Conservation (phyloP, 2,888 invertebrate genomes). For the Drosophila prolongata region DNA sequence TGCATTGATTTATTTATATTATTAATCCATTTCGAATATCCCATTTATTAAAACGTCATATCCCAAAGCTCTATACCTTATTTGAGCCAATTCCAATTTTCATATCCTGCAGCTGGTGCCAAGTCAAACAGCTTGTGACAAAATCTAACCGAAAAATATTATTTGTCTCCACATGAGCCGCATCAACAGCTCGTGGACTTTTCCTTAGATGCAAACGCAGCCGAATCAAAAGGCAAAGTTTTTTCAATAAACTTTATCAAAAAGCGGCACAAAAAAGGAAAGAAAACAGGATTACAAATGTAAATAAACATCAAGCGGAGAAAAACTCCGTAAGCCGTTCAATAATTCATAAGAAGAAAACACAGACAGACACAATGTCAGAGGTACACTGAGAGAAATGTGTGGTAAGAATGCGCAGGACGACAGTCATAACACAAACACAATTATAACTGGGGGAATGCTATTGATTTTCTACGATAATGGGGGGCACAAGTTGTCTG, state of each 20-base stretch:
- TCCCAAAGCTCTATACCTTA: not conserved
- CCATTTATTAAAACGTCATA: not conserved
- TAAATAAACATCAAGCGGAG: slow-evolving; percentile 33
- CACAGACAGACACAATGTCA: slow-evolving; percentile 15
- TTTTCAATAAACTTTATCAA: slow-evolving; percentile 10
- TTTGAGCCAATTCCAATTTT: not conserved
- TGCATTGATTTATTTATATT: too few relatives aligned
- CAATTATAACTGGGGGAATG: slow-evolving; percentile 49
- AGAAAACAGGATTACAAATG: slow-evolving; percentile 34
- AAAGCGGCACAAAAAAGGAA: slow-evolving; percentile 12
- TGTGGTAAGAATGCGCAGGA: not conserved
- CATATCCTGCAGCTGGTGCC: not conserved
- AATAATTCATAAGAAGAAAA: slow-evolving; percentile 39
- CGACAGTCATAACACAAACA: slow-evolving; percentile 36
- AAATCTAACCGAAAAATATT: not conserved
- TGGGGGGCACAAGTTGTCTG: slow-evolving; percentile 12
- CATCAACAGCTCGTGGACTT: slow-evolving; percentile 10
- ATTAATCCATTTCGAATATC: not conserved
- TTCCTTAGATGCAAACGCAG: slow-evolving; percentile 10
- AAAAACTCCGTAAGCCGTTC: slow-evolving; percentile 32
- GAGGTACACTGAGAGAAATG: slow-evolving; percentile 14
- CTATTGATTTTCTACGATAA: slow-evolving; percentile 67
- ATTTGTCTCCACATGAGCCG: not conserved
- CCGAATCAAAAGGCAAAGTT: slow-evolving; percentile 19
- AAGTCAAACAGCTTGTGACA: not conserved